phyloP scores from a whole-genome alignment of 2,113 vertebrate genomes.

The Gobius niger region DNA sequence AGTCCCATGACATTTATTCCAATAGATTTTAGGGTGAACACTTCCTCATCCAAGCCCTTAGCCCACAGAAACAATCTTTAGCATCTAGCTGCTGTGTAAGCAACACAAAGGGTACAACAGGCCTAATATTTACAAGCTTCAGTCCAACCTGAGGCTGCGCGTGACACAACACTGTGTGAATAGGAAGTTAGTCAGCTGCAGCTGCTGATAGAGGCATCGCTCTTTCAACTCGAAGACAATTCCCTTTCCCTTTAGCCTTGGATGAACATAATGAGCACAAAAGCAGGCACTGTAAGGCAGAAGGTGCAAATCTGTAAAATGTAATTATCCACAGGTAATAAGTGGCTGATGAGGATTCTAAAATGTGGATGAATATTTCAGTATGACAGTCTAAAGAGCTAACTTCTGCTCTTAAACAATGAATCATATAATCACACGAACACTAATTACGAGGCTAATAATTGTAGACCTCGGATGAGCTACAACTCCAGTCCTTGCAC shows the following conservation, averaged over 20 bases:
- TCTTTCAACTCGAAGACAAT: constrained; percentile 40
- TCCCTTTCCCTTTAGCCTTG: constrained; percentile 31
- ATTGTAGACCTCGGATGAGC: constrained; percentile 16
- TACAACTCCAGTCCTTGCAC: constrained; percentile 10
- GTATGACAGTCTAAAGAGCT: constrained; percentile 4
- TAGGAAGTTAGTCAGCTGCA: constrained; percentile 65
- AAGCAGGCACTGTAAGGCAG: neutral
- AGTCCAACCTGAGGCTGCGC: constrained; percentile 36
- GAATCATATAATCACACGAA: constrained; percentile 20
- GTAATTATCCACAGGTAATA: no score
- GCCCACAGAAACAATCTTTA: constrained; percentile 56
- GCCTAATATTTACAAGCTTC: constrained; percentile 60
- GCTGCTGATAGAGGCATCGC: constrained; percentile 46
- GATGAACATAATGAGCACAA: constrained; percentile 40
- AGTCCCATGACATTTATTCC: constrained; percentile 43
- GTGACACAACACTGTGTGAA: constrained; percentile 61
- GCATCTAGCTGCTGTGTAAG: constrained; percentile 62
- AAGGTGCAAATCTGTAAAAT: neutral
- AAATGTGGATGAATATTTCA: neutral
- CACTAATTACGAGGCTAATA: constrained; percentile 32
- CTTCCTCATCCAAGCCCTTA: constrained; percentile 40
- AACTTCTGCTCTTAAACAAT: neutral
- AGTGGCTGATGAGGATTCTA: neutral
- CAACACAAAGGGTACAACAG: constrained; percentile 55
- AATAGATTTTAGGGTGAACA: constrained; percentile 51